Base-by-base conservation (phyloP, 2,797 vertebrate genomes). In the Fratercula arctica region DNA sequence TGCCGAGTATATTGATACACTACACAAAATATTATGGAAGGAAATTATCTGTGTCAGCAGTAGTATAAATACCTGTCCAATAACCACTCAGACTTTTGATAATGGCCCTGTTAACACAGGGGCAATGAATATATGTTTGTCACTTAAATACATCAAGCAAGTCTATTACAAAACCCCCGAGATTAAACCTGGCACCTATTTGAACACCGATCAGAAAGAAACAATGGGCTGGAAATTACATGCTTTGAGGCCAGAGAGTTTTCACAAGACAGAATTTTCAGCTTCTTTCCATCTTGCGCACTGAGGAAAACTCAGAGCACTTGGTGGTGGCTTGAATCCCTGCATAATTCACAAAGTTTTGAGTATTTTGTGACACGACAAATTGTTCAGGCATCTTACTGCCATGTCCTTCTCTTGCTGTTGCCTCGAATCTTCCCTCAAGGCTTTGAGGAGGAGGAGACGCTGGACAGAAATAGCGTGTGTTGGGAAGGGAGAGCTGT, bases 1-100 rank as follows among this genome's bases (percentile, higher is more conserved):
- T 77, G 90, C 95, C 2, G 7, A 70, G 70, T 68, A 86, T 96
- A 95, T 96, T 95, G 93, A 93, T 91, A 96, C 0, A 33, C 81
- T 84, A 96, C 89, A 91, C 95, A 96, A 96, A 97, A 96, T 96
- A 95, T 96, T 96, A 96, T 72, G 88, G 93, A 93, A 95, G 94
- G 91, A 95, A 96, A 96, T 95, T 80, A 95, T 90, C 92, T 95
- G 78, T 93, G 95, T 95, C 94, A 94, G 95, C 96, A 96, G 72
- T 57, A 25, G 88, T 87, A 95, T 91, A 95, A 95, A 95, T 74
- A 83, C 78, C 78, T 92, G 91, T 82, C 96, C 93, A 95, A 93
- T 89, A 95, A 85, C 39, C 86, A 89, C 84, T 87, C 72, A 83
- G 59, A 94, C 60, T 95, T 94, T 77, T 13, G 6, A 89, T 95